Conservation (phyloP, 2,113 vertebrate genomes). For the Pollimyrus isidori region DNA sequence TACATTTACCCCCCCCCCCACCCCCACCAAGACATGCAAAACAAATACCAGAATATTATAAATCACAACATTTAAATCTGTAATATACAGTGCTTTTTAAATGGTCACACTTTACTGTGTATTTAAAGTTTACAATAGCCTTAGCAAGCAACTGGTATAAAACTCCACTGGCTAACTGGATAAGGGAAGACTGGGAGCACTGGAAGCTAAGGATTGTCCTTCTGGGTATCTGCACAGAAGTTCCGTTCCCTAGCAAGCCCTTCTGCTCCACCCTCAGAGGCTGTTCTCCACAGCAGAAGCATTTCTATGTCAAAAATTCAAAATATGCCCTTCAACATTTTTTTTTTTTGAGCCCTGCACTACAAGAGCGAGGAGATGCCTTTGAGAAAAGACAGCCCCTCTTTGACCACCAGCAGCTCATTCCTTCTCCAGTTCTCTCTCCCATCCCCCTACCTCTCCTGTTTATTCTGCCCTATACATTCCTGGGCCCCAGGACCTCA, state of each 20-base stretch:
- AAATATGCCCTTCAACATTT: constrained; percentile 12
- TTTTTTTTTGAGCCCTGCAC: background rate
- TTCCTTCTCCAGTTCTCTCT: background rate
- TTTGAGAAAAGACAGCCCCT: background rate
- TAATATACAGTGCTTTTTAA: background rate
- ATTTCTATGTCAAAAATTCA: constrained; percentile 13
- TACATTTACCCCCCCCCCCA: too few relatives aligned
- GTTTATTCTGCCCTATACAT: background rate
- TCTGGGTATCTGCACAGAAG: background rate
- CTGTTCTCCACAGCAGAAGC: background rate
- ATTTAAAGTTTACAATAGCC: background rate
- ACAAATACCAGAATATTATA: background rate
- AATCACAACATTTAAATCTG: background rate
- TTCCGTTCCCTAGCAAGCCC: background rate
- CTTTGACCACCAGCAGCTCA: background rate
- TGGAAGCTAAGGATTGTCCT: background rate
- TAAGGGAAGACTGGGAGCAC: background rate
- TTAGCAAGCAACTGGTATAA: background rate
- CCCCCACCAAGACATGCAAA: background rate
- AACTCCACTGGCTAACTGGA: background rate
- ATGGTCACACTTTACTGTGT: background rate
- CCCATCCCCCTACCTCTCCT: background rate
- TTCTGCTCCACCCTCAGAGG: background rate
- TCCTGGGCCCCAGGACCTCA: background rate
- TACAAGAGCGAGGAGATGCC: background rate